Evolutionary conservation across 2,113 vertebrate species (phyloP), one percentile per base, ranked within the genome.

Genomic region (Nibea coibor): DNA sequence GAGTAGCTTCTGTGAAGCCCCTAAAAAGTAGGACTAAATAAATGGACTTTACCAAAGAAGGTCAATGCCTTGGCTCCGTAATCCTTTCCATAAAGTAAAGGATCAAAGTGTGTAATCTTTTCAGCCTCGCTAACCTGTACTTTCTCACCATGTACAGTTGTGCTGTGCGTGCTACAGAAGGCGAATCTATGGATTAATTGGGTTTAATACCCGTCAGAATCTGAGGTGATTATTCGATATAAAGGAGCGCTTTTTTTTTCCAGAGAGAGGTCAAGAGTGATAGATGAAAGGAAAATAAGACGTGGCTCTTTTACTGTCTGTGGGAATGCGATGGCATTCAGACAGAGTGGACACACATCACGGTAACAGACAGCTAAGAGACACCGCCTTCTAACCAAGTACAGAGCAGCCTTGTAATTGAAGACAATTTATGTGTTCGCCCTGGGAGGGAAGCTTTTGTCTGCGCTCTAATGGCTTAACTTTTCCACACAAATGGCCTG

Each of bases 301-400:
- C 3, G 48, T 39, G 74, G 53, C 86, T 86, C 75, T 57, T 39
- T 45, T 11, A 26, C 70, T 0, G 72, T 85, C 79, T 75, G 88
- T 93, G 93, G 87, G 92, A 94, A 94, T 17, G 56, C 53, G 69
- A 8, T 77, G 86, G 73, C 87, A 88, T 92, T 93, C 73, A 57
- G 67, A 75, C 72, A 59, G 48, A 61, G 50, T n/a, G 67, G 50
- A 63, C 75, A 68, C 86, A 71, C 63, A 81, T 88, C 75, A 76
- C 48, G 50, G 67, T 48, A 86, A 63, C n/a, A 39, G 66, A 69
- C 73, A 26, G 51, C 43, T 10, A 69, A 80, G 76, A 86, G 81
- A 79, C 73, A 64, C 10, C n/a, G 76, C 17, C 65, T 56, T 86
- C 62, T 62, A 16, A 67, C 68, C 2, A 0, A 77, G 65, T 0